Conservation (phyloP, 2,113 vertebrate species). For the Pachypanchax playfairii region DNA sequence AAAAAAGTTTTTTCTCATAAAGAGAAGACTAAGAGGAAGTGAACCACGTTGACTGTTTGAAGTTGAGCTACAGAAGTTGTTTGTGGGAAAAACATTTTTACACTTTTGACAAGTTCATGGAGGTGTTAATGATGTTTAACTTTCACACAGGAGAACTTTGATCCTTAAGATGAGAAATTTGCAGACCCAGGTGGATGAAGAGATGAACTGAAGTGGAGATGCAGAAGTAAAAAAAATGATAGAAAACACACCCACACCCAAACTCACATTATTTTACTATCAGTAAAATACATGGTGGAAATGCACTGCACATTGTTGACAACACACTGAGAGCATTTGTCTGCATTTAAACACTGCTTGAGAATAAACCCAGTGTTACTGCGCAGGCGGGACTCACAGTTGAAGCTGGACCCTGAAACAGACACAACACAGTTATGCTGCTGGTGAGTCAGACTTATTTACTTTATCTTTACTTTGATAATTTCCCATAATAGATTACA, state of each 20-base stretch:
- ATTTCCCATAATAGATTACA: too few relatives aligned
- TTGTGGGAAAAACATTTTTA: background rate
- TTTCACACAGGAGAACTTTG: background rate
- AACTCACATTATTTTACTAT: too few relatives aligned
- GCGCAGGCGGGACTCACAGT: background rate
- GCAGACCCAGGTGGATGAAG: background rate
- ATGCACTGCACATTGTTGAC: background rate
- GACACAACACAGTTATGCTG: constrained; percentile 34
- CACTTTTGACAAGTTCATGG: constrained; percentile 13
- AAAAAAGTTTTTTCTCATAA: background rate
- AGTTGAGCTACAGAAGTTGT: background rate
- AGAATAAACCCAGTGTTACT: background rate
- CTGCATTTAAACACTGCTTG: constrained; percentile 33
- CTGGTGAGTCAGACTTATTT: constrained; percentile 49
- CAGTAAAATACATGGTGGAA: background rate
- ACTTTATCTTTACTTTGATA: too few relatives aligned
- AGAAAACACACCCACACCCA: too few relatives aligned
- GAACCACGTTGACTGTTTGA: too few relatives aligned
- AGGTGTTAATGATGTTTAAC: background rate
- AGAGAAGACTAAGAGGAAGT: background rate
- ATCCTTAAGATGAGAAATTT: too few relatives aligned
- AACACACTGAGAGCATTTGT: constrained; percentile 5
- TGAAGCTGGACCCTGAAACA: background rate
- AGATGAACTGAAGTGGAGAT: background rate
- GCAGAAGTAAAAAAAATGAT: background rate